phyloP scores from a whole-genome alignment of 2,797 vertebrate genomes.

The Octomys mimax region DNA sequence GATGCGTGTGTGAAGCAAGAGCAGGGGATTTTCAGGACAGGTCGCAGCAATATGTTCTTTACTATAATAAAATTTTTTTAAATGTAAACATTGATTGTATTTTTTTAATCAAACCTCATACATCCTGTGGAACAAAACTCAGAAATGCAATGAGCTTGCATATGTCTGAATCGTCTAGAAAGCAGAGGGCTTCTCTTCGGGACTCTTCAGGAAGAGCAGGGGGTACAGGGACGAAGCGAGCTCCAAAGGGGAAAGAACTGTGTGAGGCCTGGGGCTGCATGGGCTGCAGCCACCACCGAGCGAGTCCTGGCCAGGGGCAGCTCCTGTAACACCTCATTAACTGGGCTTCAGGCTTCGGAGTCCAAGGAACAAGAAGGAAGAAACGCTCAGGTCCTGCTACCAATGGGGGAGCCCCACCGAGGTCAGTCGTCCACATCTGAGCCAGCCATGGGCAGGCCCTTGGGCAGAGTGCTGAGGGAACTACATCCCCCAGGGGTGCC shows the following conservation, averaged over 20 bases:
- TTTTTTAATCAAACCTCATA: neutral
- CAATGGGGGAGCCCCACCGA: neutral
- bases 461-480: neutral
- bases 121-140: neutral
- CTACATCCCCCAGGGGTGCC: neutral
- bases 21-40: neutral
- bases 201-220: neutral
- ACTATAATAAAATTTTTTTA: neutral
- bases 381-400: neutral
- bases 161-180: neutral
- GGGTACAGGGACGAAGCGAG: too few relatives aligned
- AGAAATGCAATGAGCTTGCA: neutral
- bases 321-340: neutral
- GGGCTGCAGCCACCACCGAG: neutral
- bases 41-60: neutral
- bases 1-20: neutral
- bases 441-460: neutral
- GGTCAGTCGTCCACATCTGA: rapidly evolving
- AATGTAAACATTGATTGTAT: neutral
- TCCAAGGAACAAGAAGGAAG: neutral
- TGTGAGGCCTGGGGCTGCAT: rapidly evolving
- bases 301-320: neutral
- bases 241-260: neutral
- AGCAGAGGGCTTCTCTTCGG: neutral
- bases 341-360: neutral